Conservation (phyloP, 2,113 vertebrate species). For the Tetraodon nigroviridis region DNA sequence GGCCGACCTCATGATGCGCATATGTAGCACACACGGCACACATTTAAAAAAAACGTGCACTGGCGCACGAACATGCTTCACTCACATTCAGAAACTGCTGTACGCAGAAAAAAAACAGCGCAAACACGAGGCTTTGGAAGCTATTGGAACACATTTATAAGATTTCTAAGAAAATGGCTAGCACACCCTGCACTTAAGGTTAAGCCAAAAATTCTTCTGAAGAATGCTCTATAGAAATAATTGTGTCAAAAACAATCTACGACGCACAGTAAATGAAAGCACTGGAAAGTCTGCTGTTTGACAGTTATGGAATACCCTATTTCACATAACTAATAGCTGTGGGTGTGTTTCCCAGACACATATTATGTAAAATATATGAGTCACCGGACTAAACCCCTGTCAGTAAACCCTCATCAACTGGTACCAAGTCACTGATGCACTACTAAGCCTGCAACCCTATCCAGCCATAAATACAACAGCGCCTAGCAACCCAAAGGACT, state of each 20-base stretch:
- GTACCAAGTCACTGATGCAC: conserved; percentile 37
- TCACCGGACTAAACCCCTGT: conserved; percentile 20
- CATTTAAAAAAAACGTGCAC: conserved; percentile 2
- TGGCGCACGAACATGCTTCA: conserved; percentile 7
- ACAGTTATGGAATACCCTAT: conserved; percentile 36
- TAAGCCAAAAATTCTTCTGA: conserved; percentile 1
- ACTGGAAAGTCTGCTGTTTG: conserved; percentile 1
- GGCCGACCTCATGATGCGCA: conserved; percentile 35
- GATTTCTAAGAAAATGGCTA: conserved; percentile 1
- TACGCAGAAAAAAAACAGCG: conserved; percentile 16
- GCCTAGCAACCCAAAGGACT: conserved; percentile 52
- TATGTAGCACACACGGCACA: conserved; percentile 22
- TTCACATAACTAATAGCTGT: conserved; percentile 21
- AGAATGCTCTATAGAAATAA: background rate
- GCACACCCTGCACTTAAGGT: conserved; percentile 2
- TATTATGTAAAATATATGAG: conserved; percentile 16
- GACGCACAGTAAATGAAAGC: background rate
- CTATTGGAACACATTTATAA: conserved; percentile 8
- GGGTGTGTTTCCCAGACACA: background rate
- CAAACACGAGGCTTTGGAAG: background rate
- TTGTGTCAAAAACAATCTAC: conserved; percentile 1
- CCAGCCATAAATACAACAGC: conserved; percentile 46
- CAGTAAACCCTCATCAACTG: conserved; percentile 47
- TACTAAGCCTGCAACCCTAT: conserved; percentile 55
- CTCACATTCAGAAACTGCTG: conserved; percentile 14